Evolutionary conservation across 2,113 vertebrate genomes (phyloP).

Genomic region (Larimichthys polyactis): DNA sequence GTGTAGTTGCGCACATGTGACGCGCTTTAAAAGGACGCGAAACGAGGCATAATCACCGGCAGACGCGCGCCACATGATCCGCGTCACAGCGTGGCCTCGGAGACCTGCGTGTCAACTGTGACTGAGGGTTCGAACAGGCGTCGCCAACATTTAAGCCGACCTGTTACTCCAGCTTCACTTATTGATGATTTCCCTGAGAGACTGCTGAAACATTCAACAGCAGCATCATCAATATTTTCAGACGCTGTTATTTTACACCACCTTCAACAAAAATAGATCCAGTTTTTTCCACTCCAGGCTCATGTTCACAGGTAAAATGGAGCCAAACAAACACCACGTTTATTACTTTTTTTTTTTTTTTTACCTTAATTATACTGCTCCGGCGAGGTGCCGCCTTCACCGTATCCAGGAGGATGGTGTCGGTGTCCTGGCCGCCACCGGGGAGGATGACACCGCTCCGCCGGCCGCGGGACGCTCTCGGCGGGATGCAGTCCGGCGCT

Average conservation of each 20-base stretch:
- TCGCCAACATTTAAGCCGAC: not conserved
- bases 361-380: slow-evolving; percentile 98
- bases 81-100: too few species aligned
- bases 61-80: not conserved
- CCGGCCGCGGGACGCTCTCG: slow-evolving; percentile 81
- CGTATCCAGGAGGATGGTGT: slow-evolving; percentile 87
- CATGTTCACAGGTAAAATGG: not conserved
- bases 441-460: slow-evolving; percentile 87
- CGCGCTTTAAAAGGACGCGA: not conserved
- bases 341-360: not conserved
- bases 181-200: too few species aligned
- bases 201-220: not conserved
- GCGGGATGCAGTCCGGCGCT: slow-evolving; percentile 72
- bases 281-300: not conserved
- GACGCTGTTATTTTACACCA: not conserved
- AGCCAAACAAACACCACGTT: not conserved
- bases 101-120: not conserved
- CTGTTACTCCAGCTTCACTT: not conserved
- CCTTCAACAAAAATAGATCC: not conserved
- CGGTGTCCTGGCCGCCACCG: slow-evolving; percentile 75
- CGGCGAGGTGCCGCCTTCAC: slow-evolving; percentile 90
- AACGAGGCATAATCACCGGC: too few species aligned
- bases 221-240: not conserved
- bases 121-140: not conserved
- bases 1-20: slow-evolving; percentile 34